Evolutionary conservation across 2,113 vertebrate species (phyloP).

Genomic region (Nipponia nippon): DNA sequence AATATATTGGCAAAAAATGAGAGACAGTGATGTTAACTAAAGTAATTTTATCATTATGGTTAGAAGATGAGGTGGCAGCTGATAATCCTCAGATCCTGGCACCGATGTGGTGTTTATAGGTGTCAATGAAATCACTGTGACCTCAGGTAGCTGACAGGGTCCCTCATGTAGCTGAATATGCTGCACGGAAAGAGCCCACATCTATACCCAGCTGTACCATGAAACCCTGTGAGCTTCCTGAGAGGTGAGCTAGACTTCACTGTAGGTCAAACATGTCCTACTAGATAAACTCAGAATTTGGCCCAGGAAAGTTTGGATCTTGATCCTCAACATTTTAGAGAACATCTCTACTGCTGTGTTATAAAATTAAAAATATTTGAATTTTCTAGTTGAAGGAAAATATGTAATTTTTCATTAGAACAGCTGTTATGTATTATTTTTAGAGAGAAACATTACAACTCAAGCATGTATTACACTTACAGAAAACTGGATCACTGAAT

Average conservation of each 20-base stretch:
- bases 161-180: background rate
- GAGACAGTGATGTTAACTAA: background rate
- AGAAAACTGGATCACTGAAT: background rate
- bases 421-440: background rate
- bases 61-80: background rate
- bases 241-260: background rate
- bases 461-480: background rate
- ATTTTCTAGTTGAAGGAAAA: background rate
- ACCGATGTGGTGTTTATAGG: background rate
- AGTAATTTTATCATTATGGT: background rate
- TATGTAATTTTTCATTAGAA: background rate
- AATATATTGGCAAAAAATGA: background rate
- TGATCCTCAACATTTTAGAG: background rate
- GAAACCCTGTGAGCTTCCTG: background rate
- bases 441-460: background rate
- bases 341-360: background rate
- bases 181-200: background rate
- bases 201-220: background rate
- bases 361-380: background rate
- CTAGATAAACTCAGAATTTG: background rate
- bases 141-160: background rate
- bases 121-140: background rate
- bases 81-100: background rate
- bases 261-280: background rate
- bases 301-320: background rate